Conservation (phyloP, 2,888 invertebrate species). For the Drosophila maculinotata region DNA sequence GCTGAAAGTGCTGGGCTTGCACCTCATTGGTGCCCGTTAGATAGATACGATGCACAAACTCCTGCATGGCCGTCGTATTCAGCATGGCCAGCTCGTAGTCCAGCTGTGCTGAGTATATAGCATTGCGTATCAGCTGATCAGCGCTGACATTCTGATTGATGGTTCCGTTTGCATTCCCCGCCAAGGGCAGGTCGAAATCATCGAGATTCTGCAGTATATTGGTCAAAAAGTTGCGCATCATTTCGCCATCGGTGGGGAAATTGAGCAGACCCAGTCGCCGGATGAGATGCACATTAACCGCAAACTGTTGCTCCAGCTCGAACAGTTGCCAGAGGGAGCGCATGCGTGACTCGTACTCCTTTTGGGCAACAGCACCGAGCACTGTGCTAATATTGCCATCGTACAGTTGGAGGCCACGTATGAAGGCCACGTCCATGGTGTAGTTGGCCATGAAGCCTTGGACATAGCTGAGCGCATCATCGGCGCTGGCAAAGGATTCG, state of each 20-base stretch:
- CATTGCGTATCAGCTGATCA: slow-evolving; percentile 34
- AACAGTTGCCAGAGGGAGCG: slow-evolving; percentile 80
- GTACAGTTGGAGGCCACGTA: slow-evolving; percentile 72
- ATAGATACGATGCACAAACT: slow-evolving; percentile 73
- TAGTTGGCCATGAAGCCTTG: slow-evolving; percentile 75
- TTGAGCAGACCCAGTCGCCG: slow-evolving; percentile 62
- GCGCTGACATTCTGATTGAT: slow-evolving; percentile 15
- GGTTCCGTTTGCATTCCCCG: not conserved
- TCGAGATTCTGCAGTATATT: slow-evolving; percentile 39
- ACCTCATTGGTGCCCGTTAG: slow-evolving; percentile 65
- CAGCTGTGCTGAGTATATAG: slow-evolving; percentile 31
- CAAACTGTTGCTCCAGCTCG: slow-evolving; percentile 74
- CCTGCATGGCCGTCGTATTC: slow-evolving; percentile 81
- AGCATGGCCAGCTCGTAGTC: slow-evolving; percentile 59
- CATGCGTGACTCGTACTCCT: slow-evolving; percentile 74
- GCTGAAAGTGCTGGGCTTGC: slow-evolving; percentile 42
- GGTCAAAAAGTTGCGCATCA: slow-evolving; percentile 42
- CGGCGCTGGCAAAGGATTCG: slow-evolving; percentile 55
- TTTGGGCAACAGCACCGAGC: slow-evolving; percentile 66
- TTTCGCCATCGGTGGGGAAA: slow-evolving; percentile 55
- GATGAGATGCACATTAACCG: slow-evolving; percentile 70
- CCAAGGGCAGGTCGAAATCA: too few species aligned
- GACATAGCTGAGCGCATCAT: slow-evolving; percentile 62
- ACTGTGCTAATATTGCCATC: slow-evolving; percentile 62
- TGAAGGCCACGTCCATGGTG: slow-evolving; percentile 76